These are phyloP conservation scores for Branchellion lobata DNA, from an alignment of 2,888 invertebrate species.

Conservation along the genomic window DNA sequence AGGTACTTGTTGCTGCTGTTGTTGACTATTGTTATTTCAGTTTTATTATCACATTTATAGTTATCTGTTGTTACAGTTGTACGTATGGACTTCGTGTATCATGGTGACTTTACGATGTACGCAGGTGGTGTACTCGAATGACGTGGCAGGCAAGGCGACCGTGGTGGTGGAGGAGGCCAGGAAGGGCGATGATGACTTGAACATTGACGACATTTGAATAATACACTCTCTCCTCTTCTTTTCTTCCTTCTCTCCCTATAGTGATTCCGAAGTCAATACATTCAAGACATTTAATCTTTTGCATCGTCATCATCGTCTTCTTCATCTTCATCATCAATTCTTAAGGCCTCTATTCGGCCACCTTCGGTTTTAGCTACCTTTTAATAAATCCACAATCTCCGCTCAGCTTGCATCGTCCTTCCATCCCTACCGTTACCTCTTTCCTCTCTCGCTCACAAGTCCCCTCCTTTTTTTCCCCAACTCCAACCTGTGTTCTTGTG, in stretches of 20 bases:
- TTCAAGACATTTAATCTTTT: not conserved
- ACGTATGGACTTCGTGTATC: not conserved
- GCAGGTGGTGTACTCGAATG: constrained; percentile 3
- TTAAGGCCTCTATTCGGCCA: too few relatives aligned
- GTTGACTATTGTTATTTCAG: too few relatives aligned
- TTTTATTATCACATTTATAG: not conserved
- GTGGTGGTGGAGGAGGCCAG: constrained; percentile 63
- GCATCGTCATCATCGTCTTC: not conserved
- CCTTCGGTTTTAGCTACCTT: too few relatives aligned
- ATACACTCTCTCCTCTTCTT: not conserved
- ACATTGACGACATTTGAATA: constrained; percentile 60
- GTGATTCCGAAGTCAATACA: not conserved
- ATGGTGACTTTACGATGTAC: too few relatives aligned
- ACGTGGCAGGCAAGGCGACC: not conserved
- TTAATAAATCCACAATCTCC: too few relatives aligned
- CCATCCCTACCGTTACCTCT: too few relatives aligned
- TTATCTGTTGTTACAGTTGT: not conserved
- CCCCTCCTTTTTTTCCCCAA: too few relatives aligned
- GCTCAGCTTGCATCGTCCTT: too few relatives aligned
- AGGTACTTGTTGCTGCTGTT: too few relatives aligned
- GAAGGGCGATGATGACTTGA: constrained; percentile 65
- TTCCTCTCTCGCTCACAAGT: too few relatives aligned
- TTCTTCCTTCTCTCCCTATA: not conserved
- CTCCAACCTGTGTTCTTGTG: too few relatives aligned
- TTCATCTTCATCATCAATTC: too few relatives aligned